Evolutionary conservation across 2,113 vertebrate genomes (phyloP).

Genomic region (Callocephalon fimbriatum): DNA sequence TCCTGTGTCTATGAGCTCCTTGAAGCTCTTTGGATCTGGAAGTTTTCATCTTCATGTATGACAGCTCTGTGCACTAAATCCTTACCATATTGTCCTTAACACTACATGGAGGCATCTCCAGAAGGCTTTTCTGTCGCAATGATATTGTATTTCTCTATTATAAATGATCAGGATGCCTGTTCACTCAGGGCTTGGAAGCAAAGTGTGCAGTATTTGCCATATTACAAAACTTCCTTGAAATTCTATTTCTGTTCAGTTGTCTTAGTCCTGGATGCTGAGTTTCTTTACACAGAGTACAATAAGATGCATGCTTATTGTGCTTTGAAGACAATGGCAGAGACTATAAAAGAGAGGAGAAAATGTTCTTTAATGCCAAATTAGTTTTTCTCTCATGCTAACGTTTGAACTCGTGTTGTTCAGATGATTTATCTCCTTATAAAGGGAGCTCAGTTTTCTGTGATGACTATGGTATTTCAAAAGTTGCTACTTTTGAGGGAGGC

Average conservation of each 20-base stretch:
- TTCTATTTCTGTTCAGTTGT: neutral
- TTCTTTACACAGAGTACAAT: neutral
- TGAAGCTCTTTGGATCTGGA: neutral
- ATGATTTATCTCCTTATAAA: neutral
- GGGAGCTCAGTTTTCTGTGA: neutral
- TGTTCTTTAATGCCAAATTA: neutral
- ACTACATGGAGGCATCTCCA: neutral
- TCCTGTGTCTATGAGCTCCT: neutral
- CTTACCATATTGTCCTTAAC: neutral
- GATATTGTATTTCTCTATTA: neutral
- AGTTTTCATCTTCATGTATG: neutral
- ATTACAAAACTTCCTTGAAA: neutral
- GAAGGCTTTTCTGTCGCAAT: neutral
- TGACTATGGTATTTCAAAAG: neutral
- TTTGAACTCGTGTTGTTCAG: neutral
- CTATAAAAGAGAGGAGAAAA: neutral
- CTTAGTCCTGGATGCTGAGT: neutral
- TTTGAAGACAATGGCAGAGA: neutral
- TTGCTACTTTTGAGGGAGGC: fast-evolving
- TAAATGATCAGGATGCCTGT: neutral
- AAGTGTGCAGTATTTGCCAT: neutral
- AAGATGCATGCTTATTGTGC: neutral
- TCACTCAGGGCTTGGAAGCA: neutral
- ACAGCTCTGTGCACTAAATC: neutral
- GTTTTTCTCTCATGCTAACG: neutral